Conservation (phyloP, 1,140 invertebrate species). For the Cydia amplana region DNA sequence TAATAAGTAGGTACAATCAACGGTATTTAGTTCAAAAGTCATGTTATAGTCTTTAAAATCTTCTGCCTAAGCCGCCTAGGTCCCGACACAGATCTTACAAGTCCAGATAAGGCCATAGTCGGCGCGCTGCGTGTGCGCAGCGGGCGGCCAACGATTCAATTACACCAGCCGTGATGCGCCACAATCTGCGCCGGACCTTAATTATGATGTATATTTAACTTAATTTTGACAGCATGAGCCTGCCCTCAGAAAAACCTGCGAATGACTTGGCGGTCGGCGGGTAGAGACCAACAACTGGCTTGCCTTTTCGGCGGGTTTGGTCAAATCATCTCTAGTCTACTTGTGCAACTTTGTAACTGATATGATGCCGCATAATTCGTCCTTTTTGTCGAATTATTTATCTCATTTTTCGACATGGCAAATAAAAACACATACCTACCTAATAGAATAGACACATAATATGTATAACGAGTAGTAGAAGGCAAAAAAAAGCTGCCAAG, state of each 20-base stretch:
- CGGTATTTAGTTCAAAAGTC: background rate
- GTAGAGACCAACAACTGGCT: background rate
- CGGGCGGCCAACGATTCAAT: slow-evolving; percentile 19
- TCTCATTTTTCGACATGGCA: too few relatives aligned
- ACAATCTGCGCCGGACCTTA: background rate
- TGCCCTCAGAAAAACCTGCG: background rate
- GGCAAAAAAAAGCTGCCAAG: too few relatives aligned
- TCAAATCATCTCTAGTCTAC: background rate
- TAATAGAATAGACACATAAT: too few relatives aligned
- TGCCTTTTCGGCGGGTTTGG: background rate
- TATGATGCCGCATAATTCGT: too few relatives aligned
- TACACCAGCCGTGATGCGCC: background rate
- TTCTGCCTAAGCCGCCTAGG: background rate
- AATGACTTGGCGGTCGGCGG: background rate
- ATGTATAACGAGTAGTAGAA: too few relatives aligned
- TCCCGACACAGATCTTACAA: background rate
- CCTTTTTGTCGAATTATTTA: too few relatives aligned
- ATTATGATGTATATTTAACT: slow-evolving; percentile 26
- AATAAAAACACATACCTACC: too few relatives aligned
- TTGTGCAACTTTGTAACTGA: too few relatives aligned
- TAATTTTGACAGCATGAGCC: slow-evolving; percentile 5
- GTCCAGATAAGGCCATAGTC: slow-evolving; percentile 17
- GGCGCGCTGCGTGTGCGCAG: background rate
- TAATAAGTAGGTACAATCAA: background rate
- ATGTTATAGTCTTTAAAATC: background rate